Base-by-base conservation (phyloP, 2,797 vertebrate species). In the Anolis apletophallus region DNA sequence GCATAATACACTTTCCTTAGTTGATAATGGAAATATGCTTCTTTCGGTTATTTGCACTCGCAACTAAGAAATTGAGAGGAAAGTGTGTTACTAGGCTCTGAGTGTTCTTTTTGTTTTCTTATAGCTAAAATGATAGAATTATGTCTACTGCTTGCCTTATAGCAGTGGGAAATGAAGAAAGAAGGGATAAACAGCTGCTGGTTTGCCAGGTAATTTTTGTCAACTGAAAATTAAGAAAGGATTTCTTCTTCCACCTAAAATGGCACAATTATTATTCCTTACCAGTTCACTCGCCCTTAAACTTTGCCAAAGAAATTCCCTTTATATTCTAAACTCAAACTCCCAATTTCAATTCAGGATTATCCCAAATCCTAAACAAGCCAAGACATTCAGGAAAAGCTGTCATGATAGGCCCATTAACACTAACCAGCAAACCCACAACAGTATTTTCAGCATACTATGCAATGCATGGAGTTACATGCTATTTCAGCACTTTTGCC, bases 401-500 rank as follows among this genome's bases (percentile, higher is more conserved):
- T 6, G 36, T 40, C 36, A 55, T 17, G 23, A 40, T 2, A 50
- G 19, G 5, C 72, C 29, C 55, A 83, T 71, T 57, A 72, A 57
- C 8, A 17, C 14, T 40, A 72, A 83, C 34, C 54, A 64, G 72
- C 72, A 50, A 84, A 75, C 32, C 29, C 55, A 46, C 26, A 46
- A n/a, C 23, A 4, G 17, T 34, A 81, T 54, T 67, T 34, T 52
- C 54, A 59, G 23, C 52, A 81, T 17, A 59, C 16, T 21, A 36
- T 46, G 67, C 68, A 75, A 40, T 67, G 59, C 83, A 78, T 84
- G 79, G 0, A 29, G 88, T 79, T 13, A 55, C 77, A 34, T 81
- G 72, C 76, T 71, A 16, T 29, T 67, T 92, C 88, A 80, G 76
- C 83, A 82, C 21, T 85, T 85, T 9, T 13, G 4, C 46, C 0